Base-by-base conservation (phyloP, 2,113 vertebrate genomes). In the Chinchilla lanigera region DNA sequence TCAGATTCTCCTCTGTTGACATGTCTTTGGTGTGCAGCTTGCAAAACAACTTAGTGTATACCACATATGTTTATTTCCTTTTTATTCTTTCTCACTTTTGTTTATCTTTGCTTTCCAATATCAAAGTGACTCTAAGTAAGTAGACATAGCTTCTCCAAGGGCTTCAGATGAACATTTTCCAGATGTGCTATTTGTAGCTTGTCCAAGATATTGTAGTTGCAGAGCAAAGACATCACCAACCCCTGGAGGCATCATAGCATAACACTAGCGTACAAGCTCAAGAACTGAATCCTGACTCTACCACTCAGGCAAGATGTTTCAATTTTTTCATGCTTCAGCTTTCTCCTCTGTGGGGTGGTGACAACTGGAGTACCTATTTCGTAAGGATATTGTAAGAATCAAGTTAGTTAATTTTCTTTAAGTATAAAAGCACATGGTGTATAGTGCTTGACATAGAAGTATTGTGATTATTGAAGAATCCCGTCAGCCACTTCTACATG, bases 51-150 rank as follows among this genome's bases (percentile, higher is more conserved):
- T 82, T 85, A 35, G 50, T 38, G 87, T 8, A 24, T 54, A 69
- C 19, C 75, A 80, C 90, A 88, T 47, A 38, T 47, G 33, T 50
- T 89, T 35, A 14, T 44, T 71, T 19, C 73, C 56, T 22, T 3
- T 56, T 47, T 56, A 60, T 71, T 60, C 61, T 26, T 47, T 83
- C 95, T 44, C 10, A 19, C 35, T 90, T 94, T 93, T 96, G 47
- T 93, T 96, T 94, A 89, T 30, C 65, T 93, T 88, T 92, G 86
- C 54, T 97, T 97, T 96, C 85, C 28, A 44, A 38, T 94, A 97
- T 93, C 96, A 97, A 97, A 95, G 82, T 38, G 56, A 93, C 24
- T 50, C 90, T 90, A 95, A 94, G 35, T 44, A 82, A 89, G 77
- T 75, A 97, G 91, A 88, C 86, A 67, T 12, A 89, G 86, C 44